A percentile compares a stretch with the other conserved stretches of the same genome.
phyloP scores from a whole-genome alignment of 2,797 vertebrate species.

The Selene dorsalis region DNA sequence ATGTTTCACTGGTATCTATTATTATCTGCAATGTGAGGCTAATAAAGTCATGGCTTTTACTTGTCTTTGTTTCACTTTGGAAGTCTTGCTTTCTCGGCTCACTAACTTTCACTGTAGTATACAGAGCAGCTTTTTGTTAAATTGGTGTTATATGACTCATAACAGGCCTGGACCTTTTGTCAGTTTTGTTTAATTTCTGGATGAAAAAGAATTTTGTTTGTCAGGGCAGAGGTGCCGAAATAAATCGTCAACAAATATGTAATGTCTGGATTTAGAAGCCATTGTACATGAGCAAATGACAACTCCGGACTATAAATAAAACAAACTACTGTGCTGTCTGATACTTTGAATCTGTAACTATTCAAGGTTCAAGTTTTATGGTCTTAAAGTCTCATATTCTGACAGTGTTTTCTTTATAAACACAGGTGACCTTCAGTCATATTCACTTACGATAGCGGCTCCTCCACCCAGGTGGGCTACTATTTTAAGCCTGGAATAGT shows the following conservation, averaged over 20 bases:
- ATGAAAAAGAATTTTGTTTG: not conserved
- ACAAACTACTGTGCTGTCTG: not conserved
- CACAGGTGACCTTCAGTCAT: not conserved
- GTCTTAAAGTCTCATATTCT: constrained; percentile 2
- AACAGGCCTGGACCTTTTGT: constrained; percentile 1
- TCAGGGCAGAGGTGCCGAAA: not conserved
- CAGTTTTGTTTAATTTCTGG: not conserved
- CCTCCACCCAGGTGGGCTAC: not conserved
- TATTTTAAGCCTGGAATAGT: constrained; percentile 6
- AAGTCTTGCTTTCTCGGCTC: constrained; percentile 6
- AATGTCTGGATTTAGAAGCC: not conserved
- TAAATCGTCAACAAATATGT: not conserved
- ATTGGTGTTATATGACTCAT: not conserved
- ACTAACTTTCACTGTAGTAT: not conserved
- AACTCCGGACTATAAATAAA: not conserved
- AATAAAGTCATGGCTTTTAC: constrained; percentile 6
- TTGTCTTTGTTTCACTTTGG: not conserved
- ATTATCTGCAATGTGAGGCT: not conserved
- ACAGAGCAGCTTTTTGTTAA: not conserved
- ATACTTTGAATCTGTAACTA: constrained; percentile 13
- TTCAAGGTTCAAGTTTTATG: not conserved
- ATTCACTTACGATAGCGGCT: not conserved
- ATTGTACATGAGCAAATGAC: not conserved
- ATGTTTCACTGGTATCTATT: not conserved
- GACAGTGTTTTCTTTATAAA: constrained; percentile 29